Percentiles rank a stretch among this genome's conserved stretches.
phyloP scores from a whole-genome alignment of 2,888 invertebrate species.

The Neuroscelio doddi region DNA sequence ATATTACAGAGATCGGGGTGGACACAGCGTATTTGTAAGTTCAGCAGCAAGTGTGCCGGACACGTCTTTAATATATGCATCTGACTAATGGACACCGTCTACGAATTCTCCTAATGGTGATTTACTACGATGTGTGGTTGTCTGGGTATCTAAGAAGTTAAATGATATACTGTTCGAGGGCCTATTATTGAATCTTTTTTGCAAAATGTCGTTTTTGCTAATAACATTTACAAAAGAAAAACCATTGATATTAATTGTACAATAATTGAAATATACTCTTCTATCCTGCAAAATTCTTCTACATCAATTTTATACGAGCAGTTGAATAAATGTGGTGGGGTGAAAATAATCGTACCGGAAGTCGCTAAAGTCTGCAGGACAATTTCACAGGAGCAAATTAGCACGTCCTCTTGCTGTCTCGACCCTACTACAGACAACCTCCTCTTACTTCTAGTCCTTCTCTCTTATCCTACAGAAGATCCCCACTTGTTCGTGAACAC shows the following conservation, averaged over 20 bases:
- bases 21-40: constrained; percentile 60
- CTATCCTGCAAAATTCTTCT: no score
- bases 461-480: constrained; percentile 64
- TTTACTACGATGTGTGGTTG: constrained; percentile 43
- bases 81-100: constrained; percentile 45
- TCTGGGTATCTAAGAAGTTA: constrained; percentile 30
- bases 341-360: constrained; percentile 52
- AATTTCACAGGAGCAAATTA: constrained; percentile 66
- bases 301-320: no score
- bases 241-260: neutral
- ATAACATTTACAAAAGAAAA: neutral
- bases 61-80: constrained; percentile 66
- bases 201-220: neutral
- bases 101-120: constrained; percentile 45
- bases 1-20: constrained; percentile 46
- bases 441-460: constrained; percentile 22
- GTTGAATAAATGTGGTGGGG: constrained; percentile 30
- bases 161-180: no score
- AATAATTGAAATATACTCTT: no score
- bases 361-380: constrained; percentile 52
- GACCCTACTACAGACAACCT: constrained; percentile 24
- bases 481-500: constrained; percentile 59
- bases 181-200: neutral
- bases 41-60: constrained; percentile 66
- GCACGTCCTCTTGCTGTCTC: constrained; percentile 57